Evolutionary conservation across 2,113 vertebrate species (phyloP).

Genomic region (Eleginops maclovinus): DNA sequence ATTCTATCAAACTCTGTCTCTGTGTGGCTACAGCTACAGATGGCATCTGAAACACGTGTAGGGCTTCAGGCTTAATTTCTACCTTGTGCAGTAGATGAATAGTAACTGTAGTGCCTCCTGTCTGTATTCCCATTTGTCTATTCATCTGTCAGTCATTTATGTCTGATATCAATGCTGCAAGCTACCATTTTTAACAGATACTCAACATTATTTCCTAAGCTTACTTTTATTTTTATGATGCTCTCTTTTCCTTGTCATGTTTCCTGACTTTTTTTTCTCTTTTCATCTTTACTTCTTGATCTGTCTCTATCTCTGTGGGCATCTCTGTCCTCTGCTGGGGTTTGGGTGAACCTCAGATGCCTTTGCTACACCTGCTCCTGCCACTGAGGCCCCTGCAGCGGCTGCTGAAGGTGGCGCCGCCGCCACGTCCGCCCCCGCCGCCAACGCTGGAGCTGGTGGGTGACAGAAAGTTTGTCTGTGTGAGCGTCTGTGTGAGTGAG

Average conservation of each 20-base stretch:
- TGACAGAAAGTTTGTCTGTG: constrained; percentile 49
- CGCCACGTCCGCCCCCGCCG: constrained; percentile 88
- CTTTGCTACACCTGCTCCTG: constrained; percentile 92
- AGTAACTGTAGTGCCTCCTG: constrained; percentile 69
- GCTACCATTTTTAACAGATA: constrained; percentile 3
- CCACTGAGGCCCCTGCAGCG: constrained; percentile 89
- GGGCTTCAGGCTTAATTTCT: constrained; percentile 36
- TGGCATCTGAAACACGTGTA: constrained; percentile 52
- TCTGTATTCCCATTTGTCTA: constrained; percentile 71
- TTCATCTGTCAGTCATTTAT: constrained; percentile 73
- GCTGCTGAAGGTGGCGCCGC: constrained; percentile 89
- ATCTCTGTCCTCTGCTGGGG: constrained; percentile 62
- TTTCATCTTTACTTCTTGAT: constrained; percentile 22
- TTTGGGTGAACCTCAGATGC: constrained; percentile 86
- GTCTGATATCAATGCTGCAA: constrained; percentile 32
- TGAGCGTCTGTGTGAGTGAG: constrained; percentile 21
- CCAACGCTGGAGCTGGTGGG: constrained; percentile 85
- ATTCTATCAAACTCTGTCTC: constrained; percentile 72
- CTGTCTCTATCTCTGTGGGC: constrained; percentile 51
- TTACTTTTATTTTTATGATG: constrained; percentile 4
- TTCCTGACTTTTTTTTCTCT: constrained; percentile 39
- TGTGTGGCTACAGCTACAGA: constrained; percentile 51
- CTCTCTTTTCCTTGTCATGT: constrained; percentile 12
- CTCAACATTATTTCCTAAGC: background rate
- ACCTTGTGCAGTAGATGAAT: constrained; percentile 53